These are phyloP conservation scores for Chaetodon auriga DNA, from an alignment of 2,113 vertebrate species.

Conservation along the genomic window DNA sequence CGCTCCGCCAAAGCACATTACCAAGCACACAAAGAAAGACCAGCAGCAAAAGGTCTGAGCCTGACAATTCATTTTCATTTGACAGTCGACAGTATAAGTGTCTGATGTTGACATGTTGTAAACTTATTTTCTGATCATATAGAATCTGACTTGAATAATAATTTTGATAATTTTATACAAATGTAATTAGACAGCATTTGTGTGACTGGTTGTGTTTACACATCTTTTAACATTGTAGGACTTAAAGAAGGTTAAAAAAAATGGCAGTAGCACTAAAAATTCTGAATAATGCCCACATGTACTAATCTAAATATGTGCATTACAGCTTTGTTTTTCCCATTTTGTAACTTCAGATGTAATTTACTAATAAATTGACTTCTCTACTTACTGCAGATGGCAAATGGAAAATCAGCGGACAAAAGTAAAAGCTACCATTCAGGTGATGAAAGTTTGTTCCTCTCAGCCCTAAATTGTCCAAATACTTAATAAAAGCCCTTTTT, in stretches of 20 bases:
- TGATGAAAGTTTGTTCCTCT: constrained; percentile 77
- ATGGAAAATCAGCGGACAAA: constrained; percentile 65
- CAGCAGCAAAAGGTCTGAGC: constrained; percentile 84
- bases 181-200: neutral
- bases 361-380: neutral
- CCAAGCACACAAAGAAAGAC: constrained; percentile 90
- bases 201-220: neutral
- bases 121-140: neutral
- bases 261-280: too few relatives aligned
- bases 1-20: constrained; percentile 87
- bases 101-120: neutral
- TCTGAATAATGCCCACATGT: neutral
- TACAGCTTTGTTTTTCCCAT: neutral
- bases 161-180: neutral
- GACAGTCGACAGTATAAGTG: too few relatives aligned
- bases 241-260: too few relatives aligned
- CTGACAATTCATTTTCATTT: neutral
- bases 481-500: neutral
- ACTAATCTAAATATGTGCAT: neutral
- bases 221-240: too few relatives aligned
- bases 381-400: constrained; percentile 69
- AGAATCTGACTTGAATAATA: neutral
- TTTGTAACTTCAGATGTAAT: neutral
- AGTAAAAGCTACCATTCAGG: constrained; percentile 62
- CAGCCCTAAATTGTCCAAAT: neutral